Conservation (phyloP, 2,113 vertebrate species). For the Lepus timidus region DNA sequence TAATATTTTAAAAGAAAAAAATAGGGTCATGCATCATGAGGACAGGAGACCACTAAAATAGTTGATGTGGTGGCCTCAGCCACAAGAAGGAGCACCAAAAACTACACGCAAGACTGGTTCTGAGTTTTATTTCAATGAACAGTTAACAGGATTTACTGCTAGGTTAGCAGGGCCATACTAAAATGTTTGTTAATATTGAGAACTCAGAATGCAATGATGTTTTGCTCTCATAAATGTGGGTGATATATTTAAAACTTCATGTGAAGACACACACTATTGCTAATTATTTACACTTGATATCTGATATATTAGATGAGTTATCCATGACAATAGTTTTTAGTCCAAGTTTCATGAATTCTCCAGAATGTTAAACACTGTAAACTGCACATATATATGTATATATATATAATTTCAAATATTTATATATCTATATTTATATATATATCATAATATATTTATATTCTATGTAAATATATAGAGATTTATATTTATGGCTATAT, state of each 20-base stretch:
- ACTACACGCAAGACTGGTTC: not conserved
- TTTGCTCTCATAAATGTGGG: not conserved
- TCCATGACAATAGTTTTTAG: not conserved
- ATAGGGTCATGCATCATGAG: too few species aligned
- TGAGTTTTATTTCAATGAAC: not conserved
- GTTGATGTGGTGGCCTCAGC: not conserved
- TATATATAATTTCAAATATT: too few species aligned
- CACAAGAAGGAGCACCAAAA: not conserved
- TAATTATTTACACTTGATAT: slow-evolving; percentile 26
- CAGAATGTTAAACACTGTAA: not conserved
- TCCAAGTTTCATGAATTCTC: slow-evolving; percentile 5
- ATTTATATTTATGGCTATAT: too few species aligned
- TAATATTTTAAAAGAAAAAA: too few species aligned
- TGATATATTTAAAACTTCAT: not conserved
- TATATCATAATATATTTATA: not conserved
- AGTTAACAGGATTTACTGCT: not conserved
- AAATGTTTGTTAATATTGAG: not conserved
- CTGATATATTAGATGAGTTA: not conserved
- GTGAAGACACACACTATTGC: not conserved
- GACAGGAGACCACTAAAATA: not conserved
- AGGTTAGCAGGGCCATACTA: too few species aligned
- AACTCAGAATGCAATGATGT: not conserved
- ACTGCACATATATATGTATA: not conserved
- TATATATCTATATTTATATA: too few species aligned
- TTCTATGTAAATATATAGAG: too few species aligned